A percentile compares a stretch with the other conserved stretches of the same genome.
These are phyloP conservation scores for Agriopis leucophaearia DNA, from an alignment of 2,888 invertebrate genomes.

Conservation along the genomic window DNA sequence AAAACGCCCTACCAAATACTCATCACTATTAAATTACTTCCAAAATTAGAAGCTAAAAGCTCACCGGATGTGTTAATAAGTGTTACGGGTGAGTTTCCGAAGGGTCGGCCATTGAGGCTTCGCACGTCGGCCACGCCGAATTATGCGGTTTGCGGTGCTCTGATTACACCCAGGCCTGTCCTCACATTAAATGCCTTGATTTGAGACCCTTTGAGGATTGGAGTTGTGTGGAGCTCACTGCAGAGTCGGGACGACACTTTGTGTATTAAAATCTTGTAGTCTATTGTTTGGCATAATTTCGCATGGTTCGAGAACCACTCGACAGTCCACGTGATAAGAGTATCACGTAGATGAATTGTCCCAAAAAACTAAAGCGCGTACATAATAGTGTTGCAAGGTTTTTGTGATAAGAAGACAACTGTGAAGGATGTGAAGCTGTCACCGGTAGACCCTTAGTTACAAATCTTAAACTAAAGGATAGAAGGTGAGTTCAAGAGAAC, in stretches of 20 bases:
- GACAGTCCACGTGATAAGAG: too few species aligned
- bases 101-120: slow-evolving; percentile 44
- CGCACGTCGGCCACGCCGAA: slow-evolving; percentile 35
- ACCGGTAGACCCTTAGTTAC: too few species aligned
- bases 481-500: too few species aligned
- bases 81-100: slow-evolving; percentile 44
- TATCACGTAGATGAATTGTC: too few species aligned
- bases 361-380: too few species aligned
- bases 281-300: not conserved
- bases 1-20: slow-evolving; percentile 16
- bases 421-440: too few species aligned
- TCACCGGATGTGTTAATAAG: slow-evolving; percentile 46
- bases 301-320: too few species aligned
- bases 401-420: too few species aligned
- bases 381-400: too few species aligned
- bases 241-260: not conserved
- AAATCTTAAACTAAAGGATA: too few species aligned
- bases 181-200: slow-evolving; percentile 40
- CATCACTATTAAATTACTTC: slow-evolving; percentile 31
- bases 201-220: slow-evolving; percentile 23
- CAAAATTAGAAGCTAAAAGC: slow-evolving; percentile 32
- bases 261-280: not conserved
- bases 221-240: not conserved
- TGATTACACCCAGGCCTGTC: slow-evolving; percentile 40
- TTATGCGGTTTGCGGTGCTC: slow-evolving; percentile 48